Base-by-base conservation (phyloP, 64 coral and sea anemone genomes). In the Actinia equina region DNA sequence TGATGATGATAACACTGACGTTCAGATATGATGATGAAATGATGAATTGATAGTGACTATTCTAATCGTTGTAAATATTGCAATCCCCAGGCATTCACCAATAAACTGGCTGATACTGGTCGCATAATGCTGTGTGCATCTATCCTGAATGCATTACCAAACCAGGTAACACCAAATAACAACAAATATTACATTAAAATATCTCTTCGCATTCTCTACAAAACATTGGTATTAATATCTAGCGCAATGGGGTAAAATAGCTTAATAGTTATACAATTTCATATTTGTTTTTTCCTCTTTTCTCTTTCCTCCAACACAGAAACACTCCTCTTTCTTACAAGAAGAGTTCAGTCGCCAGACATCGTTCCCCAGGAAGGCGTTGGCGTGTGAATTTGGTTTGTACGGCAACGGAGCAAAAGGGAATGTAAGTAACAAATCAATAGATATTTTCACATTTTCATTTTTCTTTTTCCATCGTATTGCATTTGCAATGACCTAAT, bases 281-380 rank as follows among this genome's bases (percentile, higher is more conserved):
- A 80, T 25, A 37, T 79, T 16, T 80, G 22, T 61, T 43, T 52
- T 37, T 14, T 2, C 2, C 14, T 82, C n/a, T 57, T 65, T 7
- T 60, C 4, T 57, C 3, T 74, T 41, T 41, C 25, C 11, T 25
- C 26, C 3, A 3, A 30, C 37, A 70, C 52, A 99, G 97, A 94
- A 99, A 91, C 93, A 99, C 84, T 89, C 94, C 49, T 93, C 92
- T 13, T 99, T 99, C 43, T 86, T 99, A 45, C 97, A 99, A 56
- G 93, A 87, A 53, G 97, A 99, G 52, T 94, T 99, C 59, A 99
- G 97, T 71, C 93, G 93, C 19, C 97, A 99, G 52, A 99, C 87
- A 54, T 94, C 97, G 3, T 99, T 99, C 89, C 97, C 96, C 41
- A 87, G 97, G 42, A 99, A 99, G 57, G 97, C 97, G n/a, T 64